These are phyloP conservation scores for Anseranas semipalmata DNA, from an alignment of 2,113 vertebrate genomes.

Conservation along the genomic window DNA sequence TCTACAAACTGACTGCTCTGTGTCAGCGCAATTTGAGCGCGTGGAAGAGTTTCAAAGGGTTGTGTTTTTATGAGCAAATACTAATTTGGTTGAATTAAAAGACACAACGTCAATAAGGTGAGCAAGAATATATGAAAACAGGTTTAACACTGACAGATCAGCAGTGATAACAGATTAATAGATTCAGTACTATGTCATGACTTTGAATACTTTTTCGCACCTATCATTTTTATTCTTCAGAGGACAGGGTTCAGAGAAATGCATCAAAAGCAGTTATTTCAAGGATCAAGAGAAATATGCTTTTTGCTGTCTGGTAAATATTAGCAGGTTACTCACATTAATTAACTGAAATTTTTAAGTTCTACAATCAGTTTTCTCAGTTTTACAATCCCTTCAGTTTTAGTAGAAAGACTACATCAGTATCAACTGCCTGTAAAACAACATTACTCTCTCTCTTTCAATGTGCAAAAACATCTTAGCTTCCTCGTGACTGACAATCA, in stretches of 20 bases:
- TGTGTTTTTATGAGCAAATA: background rate
- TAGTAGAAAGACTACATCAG: background rate
- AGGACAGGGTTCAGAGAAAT: background rate
- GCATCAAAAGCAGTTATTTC: background rate
- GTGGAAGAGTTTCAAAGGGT: background rate
- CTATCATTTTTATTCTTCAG: background rate
- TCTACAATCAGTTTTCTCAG: background rate
- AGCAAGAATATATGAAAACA: background rate
- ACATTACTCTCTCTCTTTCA: background rate
- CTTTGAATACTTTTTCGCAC: background rate
- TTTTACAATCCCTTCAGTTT: background rate
- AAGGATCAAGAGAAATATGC: background rate
- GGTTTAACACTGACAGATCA: background rate
- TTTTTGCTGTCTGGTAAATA: background rate
- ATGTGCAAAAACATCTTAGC: background rate
- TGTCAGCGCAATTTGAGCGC: slow-evolving; percentile 11
- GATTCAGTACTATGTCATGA: background rate
- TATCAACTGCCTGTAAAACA: background rate
- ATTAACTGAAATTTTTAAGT: background rate
- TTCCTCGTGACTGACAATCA: background rate
- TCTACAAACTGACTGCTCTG: background rate
- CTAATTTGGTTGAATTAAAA: background rate
- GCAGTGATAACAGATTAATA: background rate
- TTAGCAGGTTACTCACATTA: background rate
- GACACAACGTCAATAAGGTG: background rate